Evolutionary conservation across 30 jellyfish, hydroid and myxozoan genomes (phyloP).

Genomic region (Chrysaora quinquecirrha): DNA sequence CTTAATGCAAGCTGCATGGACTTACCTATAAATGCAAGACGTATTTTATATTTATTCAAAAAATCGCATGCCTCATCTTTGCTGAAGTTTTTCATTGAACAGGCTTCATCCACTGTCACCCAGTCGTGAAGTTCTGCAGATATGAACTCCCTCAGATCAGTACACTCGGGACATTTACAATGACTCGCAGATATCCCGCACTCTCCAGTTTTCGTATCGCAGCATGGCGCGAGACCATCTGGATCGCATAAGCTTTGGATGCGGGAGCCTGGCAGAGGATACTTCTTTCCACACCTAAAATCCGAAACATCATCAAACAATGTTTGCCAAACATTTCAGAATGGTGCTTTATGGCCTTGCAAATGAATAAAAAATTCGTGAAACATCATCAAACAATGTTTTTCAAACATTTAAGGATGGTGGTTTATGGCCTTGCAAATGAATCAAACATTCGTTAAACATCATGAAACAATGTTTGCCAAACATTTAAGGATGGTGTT

Average conservation of each 20-base stretch:
- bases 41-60: constrained; percentile 23
- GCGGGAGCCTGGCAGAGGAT: constrained; percentile 75
- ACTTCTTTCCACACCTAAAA: constrained; percentile 79
- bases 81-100: constrained; percentile 52
- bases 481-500: no score
- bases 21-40: constrained; percentile 79
- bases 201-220: constrained; percentile 70
- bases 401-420: no score
- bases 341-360: no score
- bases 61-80: constrained; percentile 75
- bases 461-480: no score
- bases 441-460: no score
- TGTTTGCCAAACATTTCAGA: no score
- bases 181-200: constrained; percentile 72
- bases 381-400: no score
- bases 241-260: constrained; percentile 90
- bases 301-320: no score
- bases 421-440: no score
- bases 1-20: no score
- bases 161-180: constrained; percentile 82
- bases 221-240: constrained; percentile 83
- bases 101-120: constrained; percentile 56
- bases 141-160: constrained; percentile 68
- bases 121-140: constrained; percentile 85
- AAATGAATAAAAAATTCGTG: no score